Percentiles rank a stretch among this genome's conserved stretches.
These are phyloP conservation scores for Dioctria rufipes DNA, from an alignment of 2,888 invertebrate species.

Conservation along the genomic window DNA sequence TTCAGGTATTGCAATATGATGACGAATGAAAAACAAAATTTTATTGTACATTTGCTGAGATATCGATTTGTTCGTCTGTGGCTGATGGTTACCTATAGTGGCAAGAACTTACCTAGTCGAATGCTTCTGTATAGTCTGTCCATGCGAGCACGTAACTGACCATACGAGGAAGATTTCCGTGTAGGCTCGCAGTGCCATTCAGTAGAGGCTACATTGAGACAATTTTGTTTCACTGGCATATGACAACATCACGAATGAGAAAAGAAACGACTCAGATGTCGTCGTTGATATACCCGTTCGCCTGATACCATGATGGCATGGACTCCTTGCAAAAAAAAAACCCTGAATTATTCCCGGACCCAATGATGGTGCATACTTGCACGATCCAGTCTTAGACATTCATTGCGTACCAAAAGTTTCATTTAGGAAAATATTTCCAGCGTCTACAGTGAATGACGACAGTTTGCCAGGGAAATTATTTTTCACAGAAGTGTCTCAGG, in stretches of 20 bases:
- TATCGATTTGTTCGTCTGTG: constrained; percentile 45
- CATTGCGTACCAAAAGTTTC: constrained; percentile 54
- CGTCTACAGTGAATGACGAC: constrained; percentile 39
- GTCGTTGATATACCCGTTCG: constrained; percentile 1
- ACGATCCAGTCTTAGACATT: constrained; percentile 51
- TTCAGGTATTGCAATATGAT: constrained; percentile 53
- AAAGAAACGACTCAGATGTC: constrained; percentile 33
- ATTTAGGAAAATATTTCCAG: constrained; percentile 49
- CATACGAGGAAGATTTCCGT: constrained; percentile 51
- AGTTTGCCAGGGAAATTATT: constrained; percentile 42
- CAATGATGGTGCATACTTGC: constrained; percentile 35
- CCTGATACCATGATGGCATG: not conserved
- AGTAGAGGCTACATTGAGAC: constrained; percentile 40
- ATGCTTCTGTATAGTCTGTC: not conserved
- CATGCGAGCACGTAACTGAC: constrained; percentile 50
- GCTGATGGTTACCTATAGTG: not conserved
- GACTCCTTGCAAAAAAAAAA: constrained; percentile 20
- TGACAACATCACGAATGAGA: constrained; percentile 52
- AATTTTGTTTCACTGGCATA: constrained; percentile 47
- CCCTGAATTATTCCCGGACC: constrained; percentile 30
- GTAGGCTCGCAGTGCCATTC: constrained; percentile 53
- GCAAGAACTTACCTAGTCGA: constrained; percentile 23
- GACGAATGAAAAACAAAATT: constrained; percentile 47
- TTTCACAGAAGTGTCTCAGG: constrained; percentile 19
- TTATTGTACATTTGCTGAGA: constrained; percentile 24